Evolutionary conservation across 2,888 invertebrate species (phyloP).

Genomic region (Euzophera pinguis): DNA sequence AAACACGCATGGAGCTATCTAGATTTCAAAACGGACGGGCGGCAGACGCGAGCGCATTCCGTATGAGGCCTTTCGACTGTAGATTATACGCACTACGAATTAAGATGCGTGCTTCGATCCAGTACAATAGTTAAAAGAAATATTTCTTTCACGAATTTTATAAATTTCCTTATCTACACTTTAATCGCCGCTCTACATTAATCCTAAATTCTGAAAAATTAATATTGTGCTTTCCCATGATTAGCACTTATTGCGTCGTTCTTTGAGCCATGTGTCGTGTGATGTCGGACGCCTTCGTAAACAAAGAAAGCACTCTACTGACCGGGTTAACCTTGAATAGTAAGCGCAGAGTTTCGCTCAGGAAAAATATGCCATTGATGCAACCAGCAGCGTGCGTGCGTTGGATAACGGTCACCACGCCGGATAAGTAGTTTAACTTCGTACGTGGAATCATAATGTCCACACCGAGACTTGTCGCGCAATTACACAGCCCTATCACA

Average conservation of each 20-base stretch:
- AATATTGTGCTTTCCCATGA: not conserved
- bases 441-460: constrained; percentile 75
- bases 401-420: constrained; percentile 71
- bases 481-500: constrained; percentile 53
- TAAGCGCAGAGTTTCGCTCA: constrained; percentile 72
- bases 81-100: constrained; percentile 3
- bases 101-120: not conserved
- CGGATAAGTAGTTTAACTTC: constrained; percentile 76
- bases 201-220: too few relatives aligned
- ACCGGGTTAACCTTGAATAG: constrained; percentile 78
- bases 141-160: too few relatives aligned
- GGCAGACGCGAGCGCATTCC: constrained; percentile 32
- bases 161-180: too few relatives aligned
- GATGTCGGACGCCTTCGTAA: constrained; percentile 45
- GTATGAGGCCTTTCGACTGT: constrained; percentile 31
- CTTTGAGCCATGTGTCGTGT: constrained; percentile 32
- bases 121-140: not conserved
- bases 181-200: too few relatives aligned
- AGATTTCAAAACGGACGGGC: constrained; percentile 36
- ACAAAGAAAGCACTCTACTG: constrained; percentile 70
- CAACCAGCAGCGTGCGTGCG: constrained; percentile 73
- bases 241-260: constrained; percentile 26
- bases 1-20: constrained; percentile 54
- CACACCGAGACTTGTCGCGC: constrained; percentile 63
- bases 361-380: constrained; percentile 78